Base-by-base conservation (phyloP, 2,888 invertebrate genomes). In the Rapana venosa region DNA sequence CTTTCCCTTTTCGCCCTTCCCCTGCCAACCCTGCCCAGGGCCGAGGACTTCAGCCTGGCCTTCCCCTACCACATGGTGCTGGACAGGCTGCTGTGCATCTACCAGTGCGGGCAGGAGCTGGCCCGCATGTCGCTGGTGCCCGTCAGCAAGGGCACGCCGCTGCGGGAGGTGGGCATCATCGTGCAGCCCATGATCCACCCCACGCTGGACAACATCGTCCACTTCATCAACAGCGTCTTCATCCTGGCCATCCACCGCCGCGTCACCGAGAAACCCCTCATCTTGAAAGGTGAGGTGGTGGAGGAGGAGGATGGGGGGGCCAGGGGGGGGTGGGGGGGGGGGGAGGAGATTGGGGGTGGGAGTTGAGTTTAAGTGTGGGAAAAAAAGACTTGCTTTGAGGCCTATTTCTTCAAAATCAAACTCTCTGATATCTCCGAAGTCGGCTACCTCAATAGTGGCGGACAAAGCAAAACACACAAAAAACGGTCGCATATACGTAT, bases 51-150 rank as follows among this genome's bases (percentile, higher is more conserved):
- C 90, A 94, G 95, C 91, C 90, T 93, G 6, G 94, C 94, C 15
- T 94, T 95, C 87, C 95, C 95, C 0, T 95, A 94, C 88, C 95
- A 95, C 91, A 92, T 95, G 47, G 93, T 95, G 17, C 94, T 95
- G 90, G 95, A 95, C 88, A 89, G 91, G 17, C 61, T 92, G 32
- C 90, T 95, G 47, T 56, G 74, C 13, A 8, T 87, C 26, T 11
- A 20, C 4, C 74, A 87, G 87, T 87, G 74, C 47, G 87, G 87
- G 0, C 35, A 74, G 5, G 32, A 47, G 74, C 74, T 87, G 30
- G 17, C 0, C 26, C 32, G n/a, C 4, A 35, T 87, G n/a, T 36
- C 74, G 4, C 15, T 11, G n/a, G 70, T 70, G 36, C 32, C n/a
- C 15, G 22, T 87, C 15, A 66, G 0, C 32, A 22, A 36, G 2